Base-by-base conservation (phyloP, 2,113 vertebrate species). In the Pterocles burchelli region DNA sequence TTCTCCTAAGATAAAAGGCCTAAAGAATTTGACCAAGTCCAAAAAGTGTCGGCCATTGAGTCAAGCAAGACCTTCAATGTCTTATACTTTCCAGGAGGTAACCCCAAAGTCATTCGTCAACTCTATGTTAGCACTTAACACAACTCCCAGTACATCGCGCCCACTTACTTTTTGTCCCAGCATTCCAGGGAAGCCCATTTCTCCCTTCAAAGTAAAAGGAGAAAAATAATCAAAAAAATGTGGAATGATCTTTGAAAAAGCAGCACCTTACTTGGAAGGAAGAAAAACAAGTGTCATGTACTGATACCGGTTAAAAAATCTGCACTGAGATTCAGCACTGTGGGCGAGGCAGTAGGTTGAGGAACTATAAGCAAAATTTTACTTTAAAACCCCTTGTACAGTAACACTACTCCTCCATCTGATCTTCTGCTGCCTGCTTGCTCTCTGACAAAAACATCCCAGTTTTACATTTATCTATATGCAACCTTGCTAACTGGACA, bases 171-270 rank as follows among this genome's bases (percentile, higher is more conserved):
- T 99, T 96, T 99, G 99, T 83, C 99, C 99, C 93, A 99, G 97
- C 99, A 99, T 99, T 97, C 99, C 99, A 89, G 99, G 98, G 91
- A 99, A 98, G 67, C 99, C 99, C 93, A 98, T 99, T 77, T 97
- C 98, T 70, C 99, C 99, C 99, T 99, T 95, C 29, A 89, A 97
- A 97, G 52, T 95, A 29, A 90, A 97, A 88, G 88, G 33, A 96
- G 13, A 93, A 82, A 95, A 62, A 74, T 2, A 7, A 74, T 93
- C 25, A 93, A n/a, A 54, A 54, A 74, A 85, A 57, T 11, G 5
- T 25, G 28, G 57, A 65, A 36, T 41, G 13, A 48, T 20, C 11
- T 61, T 46, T 46, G 48, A 8, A 21, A 79, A 58, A 65, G 66
- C 43, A 67, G 4, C 10, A 68, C 12, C 10, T 67, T 67, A 17